Base-by-base conservation (phyloP, 2,113 vertebrate species). In the Hypanus sabinus region DNA sequence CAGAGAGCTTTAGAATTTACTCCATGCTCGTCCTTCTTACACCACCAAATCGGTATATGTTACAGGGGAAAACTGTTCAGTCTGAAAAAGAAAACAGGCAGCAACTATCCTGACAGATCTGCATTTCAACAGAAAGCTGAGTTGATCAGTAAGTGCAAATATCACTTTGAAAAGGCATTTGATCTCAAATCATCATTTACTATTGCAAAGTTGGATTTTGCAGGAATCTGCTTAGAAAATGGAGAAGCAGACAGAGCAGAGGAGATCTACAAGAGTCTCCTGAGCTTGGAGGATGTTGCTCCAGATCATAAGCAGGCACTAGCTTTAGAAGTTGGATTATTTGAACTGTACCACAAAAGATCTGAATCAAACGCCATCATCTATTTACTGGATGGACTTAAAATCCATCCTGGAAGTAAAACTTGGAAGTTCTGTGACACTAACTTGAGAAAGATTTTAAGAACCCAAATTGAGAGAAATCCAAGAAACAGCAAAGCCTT, bases 11-110 rank as follows among this genome's bases (percentile, higher is more conserved):
- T 95, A 68, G 93, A 95, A 24, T 83, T 76, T 18, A 80, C 76
- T 5, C 94, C 95, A 20, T 83, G 94, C 30, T 94, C 94, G 0
- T 68, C 94, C 6, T 95, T 96, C 68, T 94, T 96, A 88, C 95
- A 96, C n/a, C 95, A 96, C 91, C 96, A 95, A 77, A 94, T 95
- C 0, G 95, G 95, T 7, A 93, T 95, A 30, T 96, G 95, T 93
- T 95, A 95, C 94, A 95, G 95, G 92, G 77, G 22, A 30, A 83
- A 94, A 70, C 76, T 94, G 33, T 38, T 71, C 38, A 22, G 80
- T 22, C 0, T 94, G 71, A 27, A 24, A 57, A 90, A 90, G 68
- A 20, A 36, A 65, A 14, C 87, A 62, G 3, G 12, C 70, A 55
- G 68, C 36, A 76, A 16, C 16, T 14, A 46, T 8, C 38, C 24